These are phyloP conservation scores for Pterois miles DNA, from an alignment of 2,797 vertebrate genomes.

Conservation along the genomic window DNA sequence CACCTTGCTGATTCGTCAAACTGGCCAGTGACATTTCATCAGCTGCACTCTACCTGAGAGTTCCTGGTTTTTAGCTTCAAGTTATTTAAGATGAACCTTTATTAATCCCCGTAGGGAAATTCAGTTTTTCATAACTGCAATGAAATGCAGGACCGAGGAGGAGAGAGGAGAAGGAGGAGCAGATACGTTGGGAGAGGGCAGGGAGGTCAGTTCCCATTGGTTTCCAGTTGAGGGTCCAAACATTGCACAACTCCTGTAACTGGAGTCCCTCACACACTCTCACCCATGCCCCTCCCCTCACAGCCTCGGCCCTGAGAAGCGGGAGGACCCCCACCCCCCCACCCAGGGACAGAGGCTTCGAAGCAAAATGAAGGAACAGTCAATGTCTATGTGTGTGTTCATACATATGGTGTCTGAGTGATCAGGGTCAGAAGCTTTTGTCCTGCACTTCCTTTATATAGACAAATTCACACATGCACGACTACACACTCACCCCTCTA, in stretches of 20 bases:
- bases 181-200: conserved; percentile 23
- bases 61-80: not conserved
- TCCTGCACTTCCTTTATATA: conserved; percentile 11
- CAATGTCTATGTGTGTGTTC: not conserved
- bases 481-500: not conserved
- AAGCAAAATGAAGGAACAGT: conserved; percentile 3
- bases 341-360: not conserved
- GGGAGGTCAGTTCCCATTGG: conserved; percentile 56
- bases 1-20: not conserved
- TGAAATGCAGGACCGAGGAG: not conserved
- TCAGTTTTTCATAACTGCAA: not conserved
- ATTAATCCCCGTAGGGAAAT: too few species aligned
- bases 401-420: not conserved
- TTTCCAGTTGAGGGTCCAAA: conserved; percentile 59
- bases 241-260: conserved; percentile 68
- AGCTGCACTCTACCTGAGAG: not conserved
- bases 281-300: not conserved
- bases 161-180: not conserved
- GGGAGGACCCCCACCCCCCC: conserved; percentile 17
- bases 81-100: too few species aligned
- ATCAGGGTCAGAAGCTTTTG: not conserved
- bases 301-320: conserved; percentile 15
- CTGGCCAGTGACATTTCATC: not conserved
- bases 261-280: conserved; percentile 46
- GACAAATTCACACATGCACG: conserved; percentile 3